Evolutionary conservation across 2,888 invertebrate species (phyloP), one percentile per base, ranked within the genome.

Genomic region (Philaethria dido): DNA sequence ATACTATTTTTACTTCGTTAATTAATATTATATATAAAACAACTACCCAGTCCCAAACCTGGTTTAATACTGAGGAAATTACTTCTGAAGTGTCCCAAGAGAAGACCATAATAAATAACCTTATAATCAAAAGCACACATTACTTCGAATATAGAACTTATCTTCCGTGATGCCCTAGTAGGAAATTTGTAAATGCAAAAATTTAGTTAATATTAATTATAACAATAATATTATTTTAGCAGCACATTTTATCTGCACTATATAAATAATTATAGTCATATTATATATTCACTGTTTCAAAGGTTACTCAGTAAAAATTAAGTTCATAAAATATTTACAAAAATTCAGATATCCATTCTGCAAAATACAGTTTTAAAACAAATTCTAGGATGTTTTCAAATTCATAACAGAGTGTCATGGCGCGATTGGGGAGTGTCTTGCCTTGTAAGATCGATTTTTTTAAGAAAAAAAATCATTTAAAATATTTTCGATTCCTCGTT

Each of bases 1-100:
- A n/a, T n/a, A n/a, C n/a, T n/a, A n/a, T n/a, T n/a, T n/a, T n/a
- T n/a, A n/a, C n/a, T n/a, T n/a, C n/a, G n/a, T n/a, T n/a, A n/a
- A n/a, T n/a, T n/a, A n/a, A n/a, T n/a, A n/a, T n/a, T n/a, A n/a
- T n/a, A n/a, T n/a, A n/a, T n/a, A n/a, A n/a, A n/a, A n/a, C n/a
- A n/a, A n/a, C n/a, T n/a, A 25, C 14, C 14, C 25, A 22, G 0
- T 25, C 13, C 20, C 20, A 14, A 13, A 18, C 11, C 29, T 13
- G 16, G 2, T 22, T 22, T 16, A n/a, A 42, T 29, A 11, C 0
- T 22, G 5, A 13, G 25, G n/a, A n/a, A 13, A 16, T 25, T 6
- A 44, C 22, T 44, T 44, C 44, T 16, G n/a, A 16, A 50, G 42
- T 8, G 57, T 52, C 44, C 52, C 45, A 22, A 2, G 39, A 54